Percentiles rank a stretch among this genome's conserved stretches.
These are phyloP conservation scores for Cetonia aurata DNA, from an alignment of 2,888 invertebrate genomes.

Conservation along the genomic window DNA sequence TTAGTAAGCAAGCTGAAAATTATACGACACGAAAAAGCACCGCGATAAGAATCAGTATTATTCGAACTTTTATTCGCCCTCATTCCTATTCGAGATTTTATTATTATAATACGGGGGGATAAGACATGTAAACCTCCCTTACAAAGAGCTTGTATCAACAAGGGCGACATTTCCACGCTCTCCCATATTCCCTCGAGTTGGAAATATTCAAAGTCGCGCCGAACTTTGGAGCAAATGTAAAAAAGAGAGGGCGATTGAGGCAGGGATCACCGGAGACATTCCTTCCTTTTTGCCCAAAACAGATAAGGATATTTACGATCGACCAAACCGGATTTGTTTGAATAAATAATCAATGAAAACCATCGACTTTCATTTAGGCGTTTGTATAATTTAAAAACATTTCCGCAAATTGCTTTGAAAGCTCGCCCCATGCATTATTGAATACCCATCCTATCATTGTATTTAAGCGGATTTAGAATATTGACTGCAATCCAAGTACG, in stretches of 20 bases:
- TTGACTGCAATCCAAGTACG: conserved; percentile 7
- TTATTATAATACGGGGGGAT: conserved; percentile 16
- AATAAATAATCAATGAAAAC: conserved; percentile 51
- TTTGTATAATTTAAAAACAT: conserved; percentile 54
- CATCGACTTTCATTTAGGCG: conserved; percentile 49
- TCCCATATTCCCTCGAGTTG: conserved; percentile 25
- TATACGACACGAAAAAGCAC: not conserved
- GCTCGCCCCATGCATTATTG: conserved; percentile 32
- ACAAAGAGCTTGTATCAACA: conserved; percentile 20
- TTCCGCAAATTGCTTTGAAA: conserved; percentile 60
- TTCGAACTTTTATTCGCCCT: not conserved
- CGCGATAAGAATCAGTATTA: not conserved
- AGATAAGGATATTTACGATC: conserved; percentile 41
- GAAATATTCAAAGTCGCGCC: conserved; percentile 20
- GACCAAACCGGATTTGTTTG: conserved; percentile 49
- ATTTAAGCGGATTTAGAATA: conserved; percentile 18
- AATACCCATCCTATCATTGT: conserved; percentile 27
- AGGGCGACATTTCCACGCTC: conserved; percentile 7
- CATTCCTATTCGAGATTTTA: conserved; percentile 20
- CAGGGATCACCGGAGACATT: not conserved
- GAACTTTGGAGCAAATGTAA: conserved; percentile 16
- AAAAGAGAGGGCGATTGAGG: not conserved
- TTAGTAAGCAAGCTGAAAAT: not conserved
- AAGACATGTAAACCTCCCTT: conserved; percentile 16
- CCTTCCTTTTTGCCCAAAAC: conserved; percentile 27